These are phyloP conservation scores for Priocnemis perturbator DNA, from an alignment of 2,888 invertebrate genomes.

Conservation along the genomic window DNA sequence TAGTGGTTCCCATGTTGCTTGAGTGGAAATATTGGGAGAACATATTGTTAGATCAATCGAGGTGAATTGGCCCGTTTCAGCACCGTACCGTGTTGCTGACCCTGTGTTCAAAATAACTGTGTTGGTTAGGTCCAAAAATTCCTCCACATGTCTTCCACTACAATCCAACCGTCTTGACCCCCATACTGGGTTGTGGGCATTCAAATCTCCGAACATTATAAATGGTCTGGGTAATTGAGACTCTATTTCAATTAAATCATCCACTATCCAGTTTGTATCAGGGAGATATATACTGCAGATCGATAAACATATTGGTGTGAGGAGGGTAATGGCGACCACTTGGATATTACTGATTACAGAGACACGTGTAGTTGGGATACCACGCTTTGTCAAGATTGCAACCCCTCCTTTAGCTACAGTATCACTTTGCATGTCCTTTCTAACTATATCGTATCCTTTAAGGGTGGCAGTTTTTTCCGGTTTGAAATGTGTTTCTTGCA, in stretches of 20 bases:
- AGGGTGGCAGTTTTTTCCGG: not conserved
- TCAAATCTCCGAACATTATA: not conserved
- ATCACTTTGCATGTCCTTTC: not conserved
- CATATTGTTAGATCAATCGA: not conserved
- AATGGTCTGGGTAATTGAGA: not conserved
- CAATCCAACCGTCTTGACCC: not conserved
- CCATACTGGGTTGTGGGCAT: not conserved
- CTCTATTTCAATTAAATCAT: not conserved
- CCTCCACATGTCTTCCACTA: not conserved
- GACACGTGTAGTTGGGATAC: not conserved
- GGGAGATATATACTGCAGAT: not conserved
- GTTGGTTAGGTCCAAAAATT: not conserved
- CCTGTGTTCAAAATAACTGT: not conserved
- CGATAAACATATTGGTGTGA: not conserved
- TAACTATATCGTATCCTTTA: not conserved
- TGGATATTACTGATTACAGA: not conserved
- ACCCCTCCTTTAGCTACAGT: not conserved
- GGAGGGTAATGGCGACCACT: not conserved
- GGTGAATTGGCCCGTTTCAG: not conserved
- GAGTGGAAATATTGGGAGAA: not conserved
- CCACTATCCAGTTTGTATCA: not conserved
- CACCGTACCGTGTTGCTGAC: not conserved
- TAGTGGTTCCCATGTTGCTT: not conserved
- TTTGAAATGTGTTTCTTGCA: not conserved
- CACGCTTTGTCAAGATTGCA: not conserved